A percentile compares a stretch with the other conserved stretches of the same genome.
These are phyloP conservation scores for Pluvianellus socialis DNA, from an alignment of 2,113 vertebrate species.

Conservation along the genomic window DNA sequence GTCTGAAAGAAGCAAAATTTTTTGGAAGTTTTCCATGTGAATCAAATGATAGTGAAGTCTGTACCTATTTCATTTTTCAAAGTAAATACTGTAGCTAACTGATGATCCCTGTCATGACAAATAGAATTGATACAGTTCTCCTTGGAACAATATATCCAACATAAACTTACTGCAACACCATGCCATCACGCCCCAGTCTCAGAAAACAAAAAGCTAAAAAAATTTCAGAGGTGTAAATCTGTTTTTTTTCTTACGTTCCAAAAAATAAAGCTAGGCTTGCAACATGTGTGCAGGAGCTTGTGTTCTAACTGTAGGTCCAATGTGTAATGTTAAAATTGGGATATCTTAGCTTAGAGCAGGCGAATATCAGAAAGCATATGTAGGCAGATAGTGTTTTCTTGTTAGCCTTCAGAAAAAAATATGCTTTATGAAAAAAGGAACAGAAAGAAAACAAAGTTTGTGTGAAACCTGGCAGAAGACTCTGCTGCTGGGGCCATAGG, in stretches of 20 bases:
- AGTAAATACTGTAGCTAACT: neutral
- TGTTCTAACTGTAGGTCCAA: neutral
- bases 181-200: neutral
- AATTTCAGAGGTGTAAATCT: neutral
- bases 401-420: neutral
- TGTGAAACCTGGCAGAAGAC: neutral
- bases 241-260: neutral
- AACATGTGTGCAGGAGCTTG: fast-evolving
- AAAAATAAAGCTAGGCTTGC: neutral
- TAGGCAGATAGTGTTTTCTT: neutral
- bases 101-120: neutral
- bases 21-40: neutral
- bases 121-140: too few species aligned
- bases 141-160: too few species aligned
- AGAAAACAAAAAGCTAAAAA: neutral
- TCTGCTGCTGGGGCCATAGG: neutral
- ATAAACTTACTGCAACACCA: neutral
- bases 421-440: neutral
- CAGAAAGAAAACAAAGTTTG: neutral
- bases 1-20: neutral
- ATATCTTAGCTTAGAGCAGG: neutral
- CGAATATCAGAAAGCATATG: neutral
- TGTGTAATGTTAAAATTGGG: neutral
- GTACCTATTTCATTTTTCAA: neutral
- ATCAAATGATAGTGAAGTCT: neutral